Evolutionary conservation across 2,113 vertebrate species (phyloP).

Genomic region (Entomyzon cyanotis): DNA sequence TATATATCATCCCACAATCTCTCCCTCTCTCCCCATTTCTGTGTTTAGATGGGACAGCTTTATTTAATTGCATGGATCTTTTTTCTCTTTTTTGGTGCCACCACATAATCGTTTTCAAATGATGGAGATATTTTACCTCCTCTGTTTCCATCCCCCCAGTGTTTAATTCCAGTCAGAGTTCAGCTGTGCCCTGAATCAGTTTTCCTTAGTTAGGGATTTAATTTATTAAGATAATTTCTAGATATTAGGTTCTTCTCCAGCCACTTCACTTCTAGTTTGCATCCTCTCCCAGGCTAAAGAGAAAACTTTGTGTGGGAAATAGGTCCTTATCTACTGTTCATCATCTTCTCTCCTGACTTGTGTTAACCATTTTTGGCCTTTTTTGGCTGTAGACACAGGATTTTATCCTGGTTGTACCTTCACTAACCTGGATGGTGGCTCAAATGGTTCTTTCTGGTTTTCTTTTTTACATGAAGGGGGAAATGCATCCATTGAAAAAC

Average conservation of each 20-base stretch:
- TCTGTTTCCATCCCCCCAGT: not conserved
- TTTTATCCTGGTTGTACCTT: not conserved
- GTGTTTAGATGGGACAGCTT: not conserved
- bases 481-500: not conserved
- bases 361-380: not conserved
- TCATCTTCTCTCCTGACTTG: not conserved
- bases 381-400: not conserved
- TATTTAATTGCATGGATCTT: not conserved
- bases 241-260: not conserved
- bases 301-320: not conserved
- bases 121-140: not conserved
- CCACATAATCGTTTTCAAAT: not conserved
- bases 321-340: not conserved
- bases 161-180: slow-evolving; percentile 13
- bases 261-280: not conserved
- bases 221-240: slow-evolving; percentile 10
- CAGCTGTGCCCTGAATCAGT: not conserved
- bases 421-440: not conserved
- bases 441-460: not conserved
- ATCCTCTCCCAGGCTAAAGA: not conserved
- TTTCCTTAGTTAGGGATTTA: not conserved
- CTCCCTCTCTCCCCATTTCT: not conserved
- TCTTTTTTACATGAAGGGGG: not conserved
- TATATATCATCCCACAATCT: not conserved
- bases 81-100: not conserved